A percentile compares a stretch with the other conserved stretches of the same genome.
phyloP scores from a whole-genome alignment of 2,797 vertebrate species.

The Hoplostethus atlanticus region DNA sequence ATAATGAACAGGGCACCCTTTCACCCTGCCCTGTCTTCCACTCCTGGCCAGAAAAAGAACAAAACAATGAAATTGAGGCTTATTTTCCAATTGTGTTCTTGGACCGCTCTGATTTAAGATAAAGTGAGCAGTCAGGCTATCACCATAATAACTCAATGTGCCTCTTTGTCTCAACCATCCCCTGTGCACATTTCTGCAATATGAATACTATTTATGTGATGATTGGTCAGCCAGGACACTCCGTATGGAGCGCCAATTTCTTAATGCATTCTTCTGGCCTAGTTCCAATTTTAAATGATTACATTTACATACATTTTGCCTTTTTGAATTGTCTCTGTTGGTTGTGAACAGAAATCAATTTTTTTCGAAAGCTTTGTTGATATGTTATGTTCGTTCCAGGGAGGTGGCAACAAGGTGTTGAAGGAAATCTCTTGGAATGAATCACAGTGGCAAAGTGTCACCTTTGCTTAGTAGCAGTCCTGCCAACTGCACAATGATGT shows the following conservation, averaged over 20 bases:
- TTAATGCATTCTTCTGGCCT: not conserved
- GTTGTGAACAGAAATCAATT: constrained; percentile 15
- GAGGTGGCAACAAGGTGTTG: constrained; percentile 50
- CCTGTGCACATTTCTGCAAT: too few species aligned
- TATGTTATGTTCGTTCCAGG: constrained; percentile 52
- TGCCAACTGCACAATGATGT: constrained; percentile 48
- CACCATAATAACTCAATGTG: not conserved
- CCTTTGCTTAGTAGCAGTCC: constrained; percentile 52
- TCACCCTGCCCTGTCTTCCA: constrained; percentile 56
- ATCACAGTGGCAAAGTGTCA: constrained; percentile 59
- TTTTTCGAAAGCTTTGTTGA: constrained; percentile 48
- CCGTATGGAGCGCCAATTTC: not conserved
- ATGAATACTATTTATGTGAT: not conserved
- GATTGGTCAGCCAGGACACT: not conserved
- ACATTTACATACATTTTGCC: not conserved
- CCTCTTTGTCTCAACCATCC: too few species aligned
- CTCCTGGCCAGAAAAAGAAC: constrained; percentile 49
- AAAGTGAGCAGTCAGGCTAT: not conserved
- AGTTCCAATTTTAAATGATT: constrained; percentile 18
- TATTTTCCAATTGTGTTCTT: not conserved
- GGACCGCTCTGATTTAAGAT: constrained; percentile 1
- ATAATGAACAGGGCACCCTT: constrained; percentile 80
- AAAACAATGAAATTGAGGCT: constrained; percentile 23
- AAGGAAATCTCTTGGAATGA: constrained; percentile 61
- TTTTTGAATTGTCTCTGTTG: constrained; percentile 33